Conservation (phyloP, 2,888 invertebrate genomes). For the Pristionchus mayeri region DNA sequence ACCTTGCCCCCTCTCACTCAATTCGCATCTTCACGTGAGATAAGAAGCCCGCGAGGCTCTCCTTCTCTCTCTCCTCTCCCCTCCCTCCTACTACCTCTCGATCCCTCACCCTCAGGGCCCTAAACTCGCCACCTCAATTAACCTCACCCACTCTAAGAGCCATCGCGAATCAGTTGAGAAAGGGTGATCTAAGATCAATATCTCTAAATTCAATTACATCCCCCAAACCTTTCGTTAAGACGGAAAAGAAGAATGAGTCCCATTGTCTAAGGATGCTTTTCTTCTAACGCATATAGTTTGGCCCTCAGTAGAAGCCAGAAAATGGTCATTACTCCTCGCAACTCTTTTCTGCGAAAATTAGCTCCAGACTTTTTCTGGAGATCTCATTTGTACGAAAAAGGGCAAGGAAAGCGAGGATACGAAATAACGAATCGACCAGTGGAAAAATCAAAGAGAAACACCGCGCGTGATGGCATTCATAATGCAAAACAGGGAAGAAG, state of each 20-base stretch:
- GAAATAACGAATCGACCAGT: neutral
- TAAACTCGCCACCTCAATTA: conserved; percentile 41
- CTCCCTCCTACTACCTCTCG: neutral
- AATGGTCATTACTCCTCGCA: no score
- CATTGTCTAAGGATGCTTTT: no score
- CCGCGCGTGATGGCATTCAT: neutral
- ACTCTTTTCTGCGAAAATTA: no score
- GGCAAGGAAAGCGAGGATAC: neutral
- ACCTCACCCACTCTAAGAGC: neutral
- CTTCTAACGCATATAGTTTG: no score
- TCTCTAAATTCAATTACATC: neutral
- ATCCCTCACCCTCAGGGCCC: conserved; percentile 1
- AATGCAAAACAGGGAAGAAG: conserved; percentile 17
- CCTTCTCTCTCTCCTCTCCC: neutral
- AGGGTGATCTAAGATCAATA: no score
- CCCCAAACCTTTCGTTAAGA: conserved; percentile 2
- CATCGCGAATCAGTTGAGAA: no score
- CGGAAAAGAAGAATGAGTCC: no score
- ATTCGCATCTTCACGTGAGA: conserved; percentile 5
- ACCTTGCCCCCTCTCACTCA: conserved; percentile 25
- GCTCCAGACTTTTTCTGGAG: no score
- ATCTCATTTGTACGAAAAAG: neutral
- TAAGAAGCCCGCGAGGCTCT: neutral
- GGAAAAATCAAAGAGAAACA: conserved; percentile 10
- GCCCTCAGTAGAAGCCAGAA: no score